A percentile compares a stretch with the other conserved stretches of the same genome.
Conservation (phyloP, 2,113 vertebrate species). For the Chroicocephalus ridibundus region DNA sequence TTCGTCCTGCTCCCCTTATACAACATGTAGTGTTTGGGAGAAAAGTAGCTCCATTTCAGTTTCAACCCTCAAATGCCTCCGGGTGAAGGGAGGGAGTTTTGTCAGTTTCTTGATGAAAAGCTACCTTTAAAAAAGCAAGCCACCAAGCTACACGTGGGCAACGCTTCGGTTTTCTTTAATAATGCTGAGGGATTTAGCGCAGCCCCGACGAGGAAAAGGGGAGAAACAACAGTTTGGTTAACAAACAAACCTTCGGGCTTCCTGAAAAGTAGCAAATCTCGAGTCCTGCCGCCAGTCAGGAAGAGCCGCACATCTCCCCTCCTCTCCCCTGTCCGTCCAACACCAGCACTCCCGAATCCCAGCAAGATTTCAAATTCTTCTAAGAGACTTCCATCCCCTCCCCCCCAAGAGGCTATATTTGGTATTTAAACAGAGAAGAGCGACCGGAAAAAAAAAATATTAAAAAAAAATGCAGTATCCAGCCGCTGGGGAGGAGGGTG, state of each 20-base stretch:
- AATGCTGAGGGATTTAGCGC: background rate
- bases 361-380: background rate
- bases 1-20: slow-evolving; percentile 2
- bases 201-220: background rate
- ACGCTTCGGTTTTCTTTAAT: background rate
- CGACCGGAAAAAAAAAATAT: background rate
- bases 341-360: background rate
- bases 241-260: background rate
- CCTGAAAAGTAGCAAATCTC: background rate
- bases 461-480: background rate
- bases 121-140: background rate
- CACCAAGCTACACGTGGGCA: slow-evolving; percentile 18
- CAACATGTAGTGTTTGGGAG: slow-evolving; percentile 29
- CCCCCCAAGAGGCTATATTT: slow-evolving; percentile 31
- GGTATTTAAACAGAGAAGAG: slow-evolving; percentile 38
- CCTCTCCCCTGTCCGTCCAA: background rate
- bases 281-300: background rate
- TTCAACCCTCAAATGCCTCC: background rate
- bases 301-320: background rate
- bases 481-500: background rate
- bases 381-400: background rate
- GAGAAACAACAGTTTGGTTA: background rate
- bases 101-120: slow-evolving; percentile 10
- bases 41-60: slow-evolving; percentile 33
- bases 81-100: background rate